phyloP scores from a whole-genome alignment of 2,888 invertebrate genomes.

The Apoderus coryli region DNA sequence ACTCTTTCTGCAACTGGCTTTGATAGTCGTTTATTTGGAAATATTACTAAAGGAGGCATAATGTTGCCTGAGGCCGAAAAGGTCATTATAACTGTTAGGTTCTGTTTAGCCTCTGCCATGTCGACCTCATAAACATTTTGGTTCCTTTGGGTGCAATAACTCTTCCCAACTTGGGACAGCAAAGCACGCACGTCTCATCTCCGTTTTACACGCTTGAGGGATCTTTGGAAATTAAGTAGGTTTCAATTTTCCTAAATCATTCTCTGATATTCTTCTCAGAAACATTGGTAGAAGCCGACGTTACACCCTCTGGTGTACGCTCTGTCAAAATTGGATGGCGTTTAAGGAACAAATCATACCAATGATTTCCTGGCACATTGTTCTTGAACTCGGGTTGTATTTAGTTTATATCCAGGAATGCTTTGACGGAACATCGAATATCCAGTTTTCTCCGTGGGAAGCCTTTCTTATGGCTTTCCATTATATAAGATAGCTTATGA shows the following conservation, averaged over 20 bases:
- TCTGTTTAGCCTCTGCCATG: too few relatives aligned
- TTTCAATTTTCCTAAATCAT: constrained; percentile 18
- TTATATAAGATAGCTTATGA: too few relatives aligned
- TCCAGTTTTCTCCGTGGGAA: constrained; percentile 19
- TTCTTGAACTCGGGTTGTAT: constrained; percentile 11
- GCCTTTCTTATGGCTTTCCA: constrained; percentile 21
- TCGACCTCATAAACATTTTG: constrained; percentile 29
- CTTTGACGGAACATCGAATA: constrained; percentile 10
- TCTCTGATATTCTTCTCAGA: constrained; percentile 18
- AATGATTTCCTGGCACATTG: constrained; percentile 17
- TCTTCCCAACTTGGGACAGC: constrained; percentile 19
- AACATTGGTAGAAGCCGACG: constrained; percentile 17
- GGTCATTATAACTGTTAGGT: too few relatives aligned
- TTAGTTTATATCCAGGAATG: constrained; percentile 11
- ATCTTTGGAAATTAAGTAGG: constrained; percentile 15
- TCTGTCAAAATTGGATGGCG: constrained; percentile 19
- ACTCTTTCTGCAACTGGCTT: too few relatives aligned
- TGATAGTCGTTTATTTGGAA: too few relatives aligned
- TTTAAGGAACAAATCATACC: constrained; percentile 17
- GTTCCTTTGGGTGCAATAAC: too few relatives aligned
- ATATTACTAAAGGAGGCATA: too few relatives aligned
- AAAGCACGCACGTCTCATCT: constrained; percentile 21
- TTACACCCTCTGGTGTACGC: too few relatives aligned
- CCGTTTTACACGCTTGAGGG: constrained; percentile 22
- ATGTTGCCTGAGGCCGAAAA: too few relatives aligned